Conservation (phyloP, 2,888 invertebrate species). For the Agrotis clavis region DNA sequence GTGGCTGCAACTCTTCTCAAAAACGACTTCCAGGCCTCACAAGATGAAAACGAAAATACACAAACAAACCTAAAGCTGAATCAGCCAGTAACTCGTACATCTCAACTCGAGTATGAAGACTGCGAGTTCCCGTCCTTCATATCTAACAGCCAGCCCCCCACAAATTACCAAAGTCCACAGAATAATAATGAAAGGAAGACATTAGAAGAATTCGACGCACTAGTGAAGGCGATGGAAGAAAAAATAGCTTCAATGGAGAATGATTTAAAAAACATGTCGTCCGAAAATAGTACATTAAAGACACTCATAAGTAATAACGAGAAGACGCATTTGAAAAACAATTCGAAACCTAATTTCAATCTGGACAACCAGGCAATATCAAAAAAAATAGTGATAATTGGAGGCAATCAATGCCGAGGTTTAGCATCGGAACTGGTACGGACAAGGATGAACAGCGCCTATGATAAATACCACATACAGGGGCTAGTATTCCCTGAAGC, state of each 20-base stretch:
- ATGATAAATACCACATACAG: slow-evolving; percentile 10
- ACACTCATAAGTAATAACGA: neutral
- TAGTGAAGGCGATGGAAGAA: too few species aligned
- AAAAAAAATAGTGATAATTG: neutral
- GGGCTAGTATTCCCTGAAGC: slow-evolving; percentile 4
- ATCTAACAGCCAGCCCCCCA: too few species aligned
- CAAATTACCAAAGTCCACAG: too few species aligned
- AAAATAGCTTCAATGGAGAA: neutral
- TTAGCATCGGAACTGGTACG: slow-evolving; percentile 3
- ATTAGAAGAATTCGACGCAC: too few species aligned
- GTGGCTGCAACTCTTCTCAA: too few species aligned
- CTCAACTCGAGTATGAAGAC: neutral
- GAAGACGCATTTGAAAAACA: neutral
- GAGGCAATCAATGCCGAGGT: slow-evolving; percentile 1
- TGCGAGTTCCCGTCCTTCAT: neutral
- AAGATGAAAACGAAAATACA: too few species aligned
- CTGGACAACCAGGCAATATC: neutral
- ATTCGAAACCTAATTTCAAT: too few species aligned
- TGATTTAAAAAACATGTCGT: neutral
- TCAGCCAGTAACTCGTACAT: neutral
- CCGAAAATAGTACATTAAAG: neutral
- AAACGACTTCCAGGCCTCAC: too few species aligned
- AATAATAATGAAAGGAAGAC: too few species aligned
- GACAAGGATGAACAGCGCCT: neutral
- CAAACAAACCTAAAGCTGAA: too few species aligned